Evolutionary conservation across 2,797 vertebrate species (phyloP).

Genomic region (Manis crassicaudata): DNA sequence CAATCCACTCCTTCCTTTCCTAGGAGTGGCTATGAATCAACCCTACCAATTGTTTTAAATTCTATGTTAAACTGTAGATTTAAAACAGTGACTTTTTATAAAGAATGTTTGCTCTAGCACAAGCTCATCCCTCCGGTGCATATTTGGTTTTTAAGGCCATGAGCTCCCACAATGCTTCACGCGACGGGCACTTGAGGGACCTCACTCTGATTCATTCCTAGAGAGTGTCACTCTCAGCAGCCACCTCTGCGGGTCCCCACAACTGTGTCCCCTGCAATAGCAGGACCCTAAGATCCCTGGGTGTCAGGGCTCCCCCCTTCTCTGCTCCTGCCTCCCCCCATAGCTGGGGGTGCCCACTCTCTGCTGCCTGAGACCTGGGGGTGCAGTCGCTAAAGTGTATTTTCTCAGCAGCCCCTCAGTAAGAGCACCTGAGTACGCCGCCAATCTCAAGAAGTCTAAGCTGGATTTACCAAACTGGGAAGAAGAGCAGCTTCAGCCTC

Average conservation of each 20-base stretch:
- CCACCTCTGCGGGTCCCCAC: neutral
- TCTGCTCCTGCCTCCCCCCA: too few relatives aligned
- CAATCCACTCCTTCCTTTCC: neutral
- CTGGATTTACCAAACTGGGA: neutral
- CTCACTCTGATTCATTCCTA: neutral
- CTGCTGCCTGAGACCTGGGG: too few relatives aligned
- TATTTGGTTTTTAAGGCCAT: neutral
- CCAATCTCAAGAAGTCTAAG: neutral
- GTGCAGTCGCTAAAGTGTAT: rapidly evolving
- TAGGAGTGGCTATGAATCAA: neutral
- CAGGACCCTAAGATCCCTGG: too few relatives aligned
- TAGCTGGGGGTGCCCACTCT: too few relatives aligned
- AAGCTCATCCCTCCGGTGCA: neutral
- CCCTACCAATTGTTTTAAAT: neutral
- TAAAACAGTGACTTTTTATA: neutral
- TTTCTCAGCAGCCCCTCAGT: neutral
- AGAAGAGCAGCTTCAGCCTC: neutral
- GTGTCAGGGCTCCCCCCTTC: too few relatives aligned
- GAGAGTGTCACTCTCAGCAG: neutral
- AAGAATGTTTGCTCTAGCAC: neutral
- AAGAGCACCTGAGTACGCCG: too few relatives aligned
- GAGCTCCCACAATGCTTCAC: neutral
- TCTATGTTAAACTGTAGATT: neutral
- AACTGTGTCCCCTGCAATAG: too few relatives aligned
- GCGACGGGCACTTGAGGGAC: neutral